phyloP scores from a whole-genome alignment of 2,888 invertebrate genomes.

The Ametastegia equiseti region DNA sequence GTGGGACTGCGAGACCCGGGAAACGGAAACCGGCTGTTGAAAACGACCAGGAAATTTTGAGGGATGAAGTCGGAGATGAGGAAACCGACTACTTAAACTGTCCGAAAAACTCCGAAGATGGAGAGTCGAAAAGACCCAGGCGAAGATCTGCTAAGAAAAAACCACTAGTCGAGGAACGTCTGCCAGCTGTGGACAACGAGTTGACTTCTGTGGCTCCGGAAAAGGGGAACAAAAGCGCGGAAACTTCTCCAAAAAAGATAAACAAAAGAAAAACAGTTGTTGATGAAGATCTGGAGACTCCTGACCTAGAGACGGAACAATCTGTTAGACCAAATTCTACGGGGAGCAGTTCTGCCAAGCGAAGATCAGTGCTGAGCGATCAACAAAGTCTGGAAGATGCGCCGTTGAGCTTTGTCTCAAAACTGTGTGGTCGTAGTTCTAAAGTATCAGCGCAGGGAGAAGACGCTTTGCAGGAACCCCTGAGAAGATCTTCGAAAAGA shows the following conservation, averaged over 20 bases:
- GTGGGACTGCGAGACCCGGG: slow-evolving; percentile 49
- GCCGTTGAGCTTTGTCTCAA: neutral
- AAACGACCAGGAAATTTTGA: neutral
- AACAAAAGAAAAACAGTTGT: slow-evolving; percentile 38
- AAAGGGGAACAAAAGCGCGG: slow-evolving; percentile 29
- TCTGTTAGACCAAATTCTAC: neutral
- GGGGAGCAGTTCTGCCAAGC: slow-evolving; percentile 8
- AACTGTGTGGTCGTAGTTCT: neutral
- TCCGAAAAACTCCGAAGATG: neutral
- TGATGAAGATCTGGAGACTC: slow-evolving; percentile 14
- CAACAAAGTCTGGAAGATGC: neutral
- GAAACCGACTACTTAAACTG: neutral
- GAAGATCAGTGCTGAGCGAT: neutral
- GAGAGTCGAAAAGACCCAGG: slow-evolving; percentile 32
- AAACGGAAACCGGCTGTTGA: slow-evolving; percentile 42
- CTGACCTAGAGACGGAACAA: slow-evolving; percentile 16
- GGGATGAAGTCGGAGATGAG: neutral
- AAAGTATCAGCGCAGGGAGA: neutral
- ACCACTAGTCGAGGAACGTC: slow-evolving; percentile 66
- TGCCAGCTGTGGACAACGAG: slow-evolving; percentile 47
- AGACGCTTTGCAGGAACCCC: slow-evolving; percentile 13
- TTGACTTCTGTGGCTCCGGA: neutral
- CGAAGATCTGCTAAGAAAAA: slow-evolving; percentile 58
- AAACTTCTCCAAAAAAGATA: slow-evolving; percentile 26
- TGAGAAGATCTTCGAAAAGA: slow-evolving; percentile 32